These are phyloP conservation scores for Globicephala melas DNA, from an alignment of 2,113 vertebrate species.

Conservation along the genomic window DNA sequence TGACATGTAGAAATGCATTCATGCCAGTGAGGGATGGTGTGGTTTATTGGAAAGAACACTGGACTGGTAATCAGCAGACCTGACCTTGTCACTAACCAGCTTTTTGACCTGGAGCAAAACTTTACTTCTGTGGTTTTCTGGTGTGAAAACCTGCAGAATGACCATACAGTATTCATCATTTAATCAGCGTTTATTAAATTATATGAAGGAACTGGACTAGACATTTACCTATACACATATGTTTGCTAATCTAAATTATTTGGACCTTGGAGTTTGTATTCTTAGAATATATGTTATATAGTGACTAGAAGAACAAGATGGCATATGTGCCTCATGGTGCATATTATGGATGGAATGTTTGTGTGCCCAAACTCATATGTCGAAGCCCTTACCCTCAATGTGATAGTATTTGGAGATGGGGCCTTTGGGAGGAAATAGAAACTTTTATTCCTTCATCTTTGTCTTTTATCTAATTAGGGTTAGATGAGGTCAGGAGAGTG, in stretches of 20 bases:
- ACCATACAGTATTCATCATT: neutral
- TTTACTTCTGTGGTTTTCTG: neutral
- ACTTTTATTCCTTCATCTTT: neutral
- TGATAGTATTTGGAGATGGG: neutral
- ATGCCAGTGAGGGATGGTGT: neutral
- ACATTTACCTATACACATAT: neutral
- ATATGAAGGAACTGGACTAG: neutral
- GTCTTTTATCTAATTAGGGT: neutral
- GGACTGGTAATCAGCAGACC: neutral
- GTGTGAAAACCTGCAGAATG: neutral
- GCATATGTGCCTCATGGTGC: neutral
- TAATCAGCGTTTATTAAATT: neutral
- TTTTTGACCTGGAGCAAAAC: neutral
- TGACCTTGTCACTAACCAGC: neutral
- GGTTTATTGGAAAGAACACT: neutral
- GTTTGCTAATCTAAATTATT: constrained; percentile 35
- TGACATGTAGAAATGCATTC: neutral
- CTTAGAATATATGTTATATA: neutral
- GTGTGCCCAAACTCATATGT: neutral
- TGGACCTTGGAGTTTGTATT: neutral
- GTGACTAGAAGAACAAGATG: neutral
- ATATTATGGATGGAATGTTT: neutral
- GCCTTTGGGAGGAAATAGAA: neutral
- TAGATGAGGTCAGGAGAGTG: neutral
- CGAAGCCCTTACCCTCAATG: neutral